Conservation (phyloP, 2,797 vertebrate genomes). For the Schizopygopsis malacanthus region DNA sequence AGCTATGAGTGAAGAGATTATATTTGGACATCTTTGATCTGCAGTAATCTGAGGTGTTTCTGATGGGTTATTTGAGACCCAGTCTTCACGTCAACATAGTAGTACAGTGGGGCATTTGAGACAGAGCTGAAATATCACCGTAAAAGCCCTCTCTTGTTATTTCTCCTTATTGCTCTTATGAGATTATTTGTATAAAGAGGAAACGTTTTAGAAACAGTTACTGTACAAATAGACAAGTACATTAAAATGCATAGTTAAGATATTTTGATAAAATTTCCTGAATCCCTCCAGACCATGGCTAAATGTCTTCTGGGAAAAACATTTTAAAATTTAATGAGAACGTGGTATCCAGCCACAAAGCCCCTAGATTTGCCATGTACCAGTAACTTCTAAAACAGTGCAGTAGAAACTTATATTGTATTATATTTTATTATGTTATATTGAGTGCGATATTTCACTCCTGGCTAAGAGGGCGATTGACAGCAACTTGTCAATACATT, state of each 20-base stretch:
- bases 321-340: constrained; percentile 68
- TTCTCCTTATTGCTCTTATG: not conserved
- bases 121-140: not conserved
- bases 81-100: not conserved
- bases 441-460: not conserved
- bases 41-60: constrained; percentile 33
- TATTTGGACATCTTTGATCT: constrained; percentile 71
- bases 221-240: not conserved
- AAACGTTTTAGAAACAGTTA: not conserved
- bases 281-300: constrained; percentile 56
- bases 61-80: constrained; percentile 25
- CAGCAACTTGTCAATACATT: not conserved
- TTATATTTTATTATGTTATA: not conserved
- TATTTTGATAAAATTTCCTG: not conserved
- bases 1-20: constrained; percentile 72
- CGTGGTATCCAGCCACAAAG: not conserved
- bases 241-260: not conserved
- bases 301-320: constrained; percentile 50
- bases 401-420: not conserved
- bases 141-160: not conserved
- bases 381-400: not conserved
- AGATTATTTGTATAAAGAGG: not conserved
- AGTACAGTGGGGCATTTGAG: constrained; percentile 18
- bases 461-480: not conserved
- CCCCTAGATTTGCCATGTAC: not conserved